These are phyloP conservation scores for Volucella inanis DNA, from an alignment of 2,888 invertebrate species.

Conservation along the genomic window DNA sequence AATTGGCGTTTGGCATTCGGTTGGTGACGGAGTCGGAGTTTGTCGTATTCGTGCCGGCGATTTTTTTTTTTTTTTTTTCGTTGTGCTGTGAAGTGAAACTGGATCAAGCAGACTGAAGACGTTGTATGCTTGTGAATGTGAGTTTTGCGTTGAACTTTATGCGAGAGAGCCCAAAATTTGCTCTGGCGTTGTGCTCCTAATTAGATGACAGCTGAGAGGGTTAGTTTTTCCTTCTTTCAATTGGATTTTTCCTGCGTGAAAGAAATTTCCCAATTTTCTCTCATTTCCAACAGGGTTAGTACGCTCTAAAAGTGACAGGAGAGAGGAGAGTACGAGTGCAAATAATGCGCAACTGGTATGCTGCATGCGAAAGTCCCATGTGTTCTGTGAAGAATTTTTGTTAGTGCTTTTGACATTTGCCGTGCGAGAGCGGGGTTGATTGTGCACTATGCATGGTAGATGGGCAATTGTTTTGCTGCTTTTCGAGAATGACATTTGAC, in stretches of 20 bases:
- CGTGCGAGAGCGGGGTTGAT: conserved; percentile 19
- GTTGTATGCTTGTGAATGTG: conserved; percentile 21
- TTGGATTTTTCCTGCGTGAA: conserved; percentile 47
- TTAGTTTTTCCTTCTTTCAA: conserved; percentile 12
- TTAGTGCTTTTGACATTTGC: conserved; percentile 17
- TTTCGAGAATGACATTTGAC: not conserved
- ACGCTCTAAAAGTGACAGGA: conserved; percentile 14
- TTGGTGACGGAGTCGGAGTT: too few relatives aligned
- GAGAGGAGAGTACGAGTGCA: conserved; percentile 37
- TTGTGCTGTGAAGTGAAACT: too few relatives aligned
- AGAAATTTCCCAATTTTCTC: conserved; percentile 67
- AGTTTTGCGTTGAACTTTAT: conserved; percentile 47
- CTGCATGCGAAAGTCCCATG: conserved; percentile 44
- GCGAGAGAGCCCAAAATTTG: conserved; percentile 49
- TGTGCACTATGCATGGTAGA: not conserved
- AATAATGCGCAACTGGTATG: conserved; percentile 74
- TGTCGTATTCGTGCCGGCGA: conserved; percentile 40
- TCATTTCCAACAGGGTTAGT: conserved; percentile 38
- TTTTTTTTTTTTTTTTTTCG: not conserved
- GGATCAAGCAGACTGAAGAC: too few relatives aligned
- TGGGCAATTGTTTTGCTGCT: not conserved
- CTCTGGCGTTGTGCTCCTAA: conserved; percentile 19
- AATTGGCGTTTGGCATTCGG: too few relatives aligned
- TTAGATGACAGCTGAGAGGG: conserved; percentile 23
- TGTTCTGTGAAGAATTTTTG: not conserved